Evolutionary conservation across 2,888 invertebrate genomes (phyloP).

Genomic region (Fragum sueziense): DNA sequence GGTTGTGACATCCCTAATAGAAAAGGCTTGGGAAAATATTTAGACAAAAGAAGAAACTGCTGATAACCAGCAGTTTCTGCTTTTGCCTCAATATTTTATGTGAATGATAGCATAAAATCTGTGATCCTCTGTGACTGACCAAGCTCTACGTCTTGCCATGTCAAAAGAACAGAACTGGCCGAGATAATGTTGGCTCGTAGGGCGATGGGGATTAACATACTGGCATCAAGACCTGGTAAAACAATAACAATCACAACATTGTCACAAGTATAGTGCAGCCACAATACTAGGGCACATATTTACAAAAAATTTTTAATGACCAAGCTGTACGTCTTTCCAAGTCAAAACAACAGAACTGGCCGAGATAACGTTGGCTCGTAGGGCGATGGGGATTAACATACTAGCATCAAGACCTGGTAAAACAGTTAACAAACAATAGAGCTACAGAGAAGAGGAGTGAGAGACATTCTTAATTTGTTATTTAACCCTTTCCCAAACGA

Average conservation of each 20-base stretch:
- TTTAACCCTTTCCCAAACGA: no score
- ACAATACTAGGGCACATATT: no score
- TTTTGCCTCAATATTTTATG: no score
- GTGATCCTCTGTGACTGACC: slow-evolving; percentile 92
- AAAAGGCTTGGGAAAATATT: no score
- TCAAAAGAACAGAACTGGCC: slow-evolving; percentile 93
- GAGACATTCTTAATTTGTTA: no score
- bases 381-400: slow-evolving; percentile 93
- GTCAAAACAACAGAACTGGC: slow-evolving; percentile 94
- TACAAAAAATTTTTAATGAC: no score
- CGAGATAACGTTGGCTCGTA: slow-evolving; percentile 94
- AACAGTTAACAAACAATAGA: no score
- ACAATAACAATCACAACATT: background rate
- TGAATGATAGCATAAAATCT: slow-evolving; percentile 95
- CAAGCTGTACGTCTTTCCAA: slow-evolving; percentile 95
- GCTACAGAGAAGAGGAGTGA: no score
- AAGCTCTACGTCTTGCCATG: slow-evolving; percentile 96
- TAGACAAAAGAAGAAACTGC: no score
- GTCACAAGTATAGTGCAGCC: background rate
- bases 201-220: slow-evolving; percentile 93
- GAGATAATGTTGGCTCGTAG: slow-evolving; percentile 94
- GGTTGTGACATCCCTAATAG: no score
- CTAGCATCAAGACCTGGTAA: no score
- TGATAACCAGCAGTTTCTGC: no score
- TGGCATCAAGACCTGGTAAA: slow-evolving; percentile 67